Percentiles rank a stretch among this genome's conserved stretches.
phyloP scores from a whole-genome alignment of 2,797 vertebrate genomes.

The Brachymystax lenok region DNA sequence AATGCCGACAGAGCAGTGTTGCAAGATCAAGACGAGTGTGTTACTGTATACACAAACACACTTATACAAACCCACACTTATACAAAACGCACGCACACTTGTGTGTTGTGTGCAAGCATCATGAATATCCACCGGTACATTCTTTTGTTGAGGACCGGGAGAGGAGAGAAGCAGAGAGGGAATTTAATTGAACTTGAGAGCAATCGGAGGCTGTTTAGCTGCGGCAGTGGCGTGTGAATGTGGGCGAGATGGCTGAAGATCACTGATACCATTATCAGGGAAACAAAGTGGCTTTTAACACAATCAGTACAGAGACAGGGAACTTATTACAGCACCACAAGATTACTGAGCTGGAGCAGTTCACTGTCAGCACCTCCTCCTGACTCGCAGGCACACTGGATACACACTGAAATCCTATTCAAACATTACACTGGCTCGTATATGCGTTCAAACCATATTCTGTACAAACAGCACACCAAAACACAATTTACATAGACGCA shows the following conservation, averaged over 20 bases:
- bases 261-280: slow-evolving; percentile 64
- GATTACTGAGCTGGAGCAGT: slow-evolving; percentile 25
- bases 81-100: slow-evolving; percentile 49
- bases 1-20: slow-evolving; percentile 50
- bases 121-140: slow-evolving; percentile 67
- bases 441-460: not conserved
- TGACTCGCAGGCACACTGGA: not conserved
- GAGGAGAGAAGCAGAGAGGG: slow-evolving; percentile 53
- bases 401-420: not conserved
- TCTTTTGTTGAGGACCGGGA: slow-evolving; percentile 54
- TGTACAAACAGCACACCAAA: not conserved
- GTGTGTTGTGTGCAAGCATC: slow-evolving; percentile 45
- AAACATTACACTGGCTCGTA: not conserved
- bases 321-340: slow-evolving; percentile 40
- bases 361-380: not conserved
- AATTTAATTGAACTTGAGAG: slow-evolving; percentile 78
- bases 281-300: slow-evolving; percentile 61
- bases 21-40: slow-evolving; percentile 41
- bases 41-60: slow-evolving; percentile 19
- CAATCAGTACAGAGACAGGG: slow-evolving; percentile 44
- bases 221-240: slow-evolving; percentile 57
- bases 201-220: slow-evolving; percentile 70
- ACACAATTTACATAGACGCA: not conserved
- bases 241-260: slow-evolving; percentile 67
- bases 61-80: slow-evolving; percentile 40